Conservation (phyloP, 2,888 invertebrate species). For the Drosophila colorata region DNA sequence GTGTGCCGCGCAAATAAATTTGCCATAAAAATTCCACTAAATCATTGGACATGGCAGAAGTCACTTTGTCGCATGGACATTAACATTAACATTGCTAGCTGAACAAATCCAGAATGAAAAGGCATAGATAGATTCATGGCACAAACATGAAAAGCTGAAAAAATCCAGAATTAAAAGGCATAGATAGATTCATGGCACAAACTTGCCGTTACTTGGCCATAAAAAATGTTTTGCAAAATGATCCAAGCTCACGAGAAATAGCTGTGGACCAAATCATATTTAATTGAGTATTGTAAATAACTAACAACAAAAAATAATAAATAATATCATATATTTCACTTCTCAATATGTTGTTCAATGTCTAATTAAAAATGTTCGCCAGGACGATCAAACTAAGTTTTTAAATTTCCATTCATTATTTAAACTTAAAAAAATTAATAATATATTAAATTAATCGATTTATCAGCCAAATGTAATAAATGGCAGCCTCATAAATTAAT, state of each 20-base stretch:
- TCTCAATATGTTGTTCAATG: neutral
- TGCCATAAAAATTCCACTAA: conserved; percentile 79
- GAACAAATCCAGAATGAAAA: conserved; percentile 26
- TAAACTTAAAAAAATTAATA: neutral
- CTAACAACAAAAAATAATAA: no score
- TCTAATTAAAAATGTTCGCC: no score
- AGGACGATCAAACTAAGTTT: neutral
- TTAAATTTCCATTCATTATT: neutral
- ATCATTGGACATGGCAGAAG: conserved; percentile 63
- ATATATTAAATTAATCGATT: conserved; percentile 63
- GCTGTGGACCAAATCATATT: no score
- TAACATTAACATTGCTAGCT: conserved; percentile 72
- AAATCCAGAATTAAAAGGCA: conserved; percentile 26
- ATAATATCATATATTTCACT: neutral
- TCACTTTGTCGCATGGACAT: conserved; percentile 66
- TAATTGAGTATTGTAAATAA: no score
- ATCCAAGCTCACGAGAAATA: no score
- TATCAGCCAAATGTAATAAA: conserved; percentile 83
- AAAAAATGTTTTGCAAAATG: conserved; percentile 8
- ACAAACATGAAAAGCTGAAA: conserved; percentile 17
- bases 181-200: conserved; percentile 48
- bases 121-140: conserved; percentile 48
- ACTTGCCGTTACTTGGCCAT: conserved; percentile 32
- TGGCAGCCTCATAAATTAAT: conserved; percentile 83
- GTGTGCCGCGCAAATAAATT: conserved; percentile 66